Evolutionary conservation across 2,888 invertebrate species (phyloP).

Genomic region (Leucophenga maculata): DNA sequence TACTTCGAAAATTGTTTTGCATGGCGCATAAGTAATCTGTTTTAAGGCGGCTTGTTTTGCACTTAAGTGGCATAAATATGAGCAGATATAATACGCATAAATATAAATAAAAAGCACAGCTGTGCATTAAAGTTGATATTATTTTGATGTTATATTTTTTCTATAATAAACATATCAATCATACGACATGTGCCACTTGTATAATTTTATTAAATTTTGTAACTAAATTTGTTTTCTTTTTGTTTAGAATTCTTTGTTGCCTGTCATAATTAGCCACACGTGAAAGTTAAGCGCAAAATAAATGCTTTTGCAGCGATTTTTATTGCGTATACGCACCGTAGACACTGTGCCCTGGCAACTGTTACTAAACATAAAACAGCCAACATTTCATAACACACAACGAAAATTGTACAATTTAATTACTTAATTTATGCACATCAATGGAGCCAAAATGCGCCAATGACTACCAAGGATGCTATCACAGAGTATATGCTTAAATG

Average conservation of each 20-base stretch:
- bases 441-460: background rate
- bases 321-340: constrained; percentile 48
- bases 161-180: background rate
- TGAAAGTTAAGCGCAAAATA: constrained; percentile 49
- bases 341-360: too few species aligned
- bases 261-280: constrained; percentile 11
- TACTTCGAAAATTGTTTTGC: background rate
- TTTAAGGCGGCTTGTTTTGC: background rate
- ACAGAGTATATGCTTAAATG: constrained; percentile 10
- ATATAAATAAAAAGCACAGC: background rate
- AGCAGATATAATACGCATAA: background rate
- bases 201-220: background rate
- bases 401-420: constrained; percentile 44
- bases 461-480: constrained; percentile 17
- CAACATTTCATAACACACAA: constrained; percentile 17
- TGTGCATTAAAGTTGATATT: background rate
- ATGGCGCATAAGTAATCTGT: background rate
- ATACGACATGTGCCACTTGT: constrained; percentile 18
- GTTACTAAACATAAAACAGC: constrained; percentile 33
- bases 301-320: constrained; percentile 62
- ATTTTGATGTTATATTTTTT: background rate
- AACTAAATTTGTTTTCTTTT: too few species aligned
- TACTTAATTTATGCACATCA: constrained; percentile 60
- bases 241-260: too few species aligned
- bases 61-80: background rate